phyloP scores from a whole-genome alignment of 2,113 vertebrate genomes.

The Nothocercus nigrocapillus region DNA sequence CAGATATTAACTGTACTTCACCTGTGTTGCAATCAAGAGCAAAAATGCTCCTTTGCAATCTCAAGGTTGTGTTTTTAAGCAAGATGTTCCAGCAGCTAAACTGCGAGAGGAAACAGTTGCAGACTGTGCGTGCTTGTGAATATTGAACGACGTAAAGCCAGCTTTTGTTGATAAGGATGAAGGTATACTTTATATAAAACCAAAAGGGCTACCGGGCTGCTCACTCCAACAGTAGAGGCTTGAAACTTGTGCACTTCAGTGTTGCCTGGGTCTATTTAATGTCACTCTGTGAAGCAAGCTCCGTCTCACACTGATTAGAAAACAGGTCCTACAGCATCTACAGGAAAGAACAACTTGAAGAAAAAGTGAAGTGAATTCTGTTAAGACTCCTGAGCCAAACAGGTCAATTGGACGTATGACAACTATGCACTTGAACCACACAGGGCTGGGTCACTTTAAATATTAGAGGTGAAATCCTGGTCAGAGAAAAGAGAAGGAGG shows the following conservation, averaged over 20 bases:
- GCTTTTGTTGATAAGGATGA: not conserved
- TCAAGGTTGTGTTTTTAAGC: slow-evolving; percentile 42
- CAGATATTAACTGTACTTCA: slow-evolving; percentile 38
- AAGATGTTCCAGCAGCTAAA: slow-evolving; percentile 32
- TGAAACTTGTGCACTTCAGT: not conserved
- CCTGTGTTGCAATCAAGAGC: slow-evolving; percentile 49
- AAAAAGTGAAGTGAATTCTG: not conserved
- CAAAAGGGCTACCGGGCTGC: not conserved
- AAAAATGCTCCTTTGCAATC: slow-evolving; percentile 1
- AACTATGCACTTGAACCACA: not conserved
- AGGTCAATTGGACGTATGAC: not conserved
- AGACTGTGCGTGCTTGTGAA: not conserved
- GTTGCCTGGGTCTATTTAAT: not conserved
- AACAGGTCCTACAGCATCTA: not conserved
- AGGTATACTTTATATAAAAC: not conserved
- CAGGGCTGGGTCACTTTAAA: not conserved
- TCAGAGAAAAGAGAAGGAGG: not conserved
- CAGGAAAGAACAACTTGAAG: not conserved
- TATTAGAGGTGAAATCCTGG: not conserved
- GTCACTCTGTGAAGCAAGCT: not conserved
- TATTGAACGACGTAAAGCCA: not conserved
- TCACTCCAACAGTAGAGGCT: not conserved
- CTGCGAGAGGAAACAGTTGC: slow-evolving; percentile 23
- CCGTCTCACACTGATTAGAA: not conserved
- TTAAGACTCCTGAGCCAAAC: not conserved